Base-by-base conservation (phyloP, 2,797 vertebrate genomes). In the Spheniscus humboldti region DNA sequence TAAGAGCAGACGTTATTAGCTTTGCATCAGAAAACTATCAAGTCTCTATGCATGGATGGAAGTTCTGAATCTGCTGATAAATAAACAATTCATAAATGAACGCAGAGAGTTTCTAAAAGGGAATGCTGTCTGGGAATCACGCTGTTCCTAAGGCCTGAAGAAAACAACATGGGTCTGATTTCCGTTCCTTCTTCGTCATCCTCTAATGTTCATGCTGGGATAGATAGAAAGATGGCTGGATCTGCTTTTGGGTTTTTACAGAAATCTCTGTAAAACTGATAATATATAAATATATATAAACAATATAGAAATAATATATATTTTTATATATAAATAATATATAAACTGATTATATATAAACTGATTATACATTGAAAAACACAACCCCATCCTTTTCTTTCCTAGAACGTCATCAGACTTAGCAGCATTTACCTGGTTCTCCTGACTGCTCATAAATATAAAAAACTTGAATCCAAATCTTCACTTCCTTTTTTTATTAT, bases 1-100 rank as follows among this genome's bases (percentile, higher is more conserved):
- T 97, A 96, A 95, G 90, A 96, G 86, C 93, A 96, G 95, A 93
- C 93, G n/a, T 88, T 95, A 92, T 79, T 94, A 94, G 88, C 91
- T 96, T 90, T 93, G 75, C 6, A 1, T 95, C 66, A 94, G 82
- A 95, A 96, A 95, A 81, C 71, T 88, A 82, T 89, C 81, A 56
- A 16, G 43, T 89, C 81, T 96, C 88, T 48, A 57, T 4, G 76
- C 91, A 81, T 25, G 88, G 92, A 37, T 77, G 71, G 75, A 75
- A 88, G 85, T 33, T 77, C 57, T 23, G 56, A 74, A 48, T 89
- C 86, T 86, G 82, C 67, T 89, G 90, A 90, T 92, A 91, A 91
- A 67, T 83, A 79, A 86, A 95, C 83, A 80, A 69, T n/a, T 92
- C 56, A 66, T 66, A 86, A 95, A 77, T 10, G 43, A 95, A 91